Evolutionary conservation across 2,888 invertebrate genomes (phyloP), one percentile per base, ranked within the genome.

Genomic region (Parascotia fuliginaria): DNA sequence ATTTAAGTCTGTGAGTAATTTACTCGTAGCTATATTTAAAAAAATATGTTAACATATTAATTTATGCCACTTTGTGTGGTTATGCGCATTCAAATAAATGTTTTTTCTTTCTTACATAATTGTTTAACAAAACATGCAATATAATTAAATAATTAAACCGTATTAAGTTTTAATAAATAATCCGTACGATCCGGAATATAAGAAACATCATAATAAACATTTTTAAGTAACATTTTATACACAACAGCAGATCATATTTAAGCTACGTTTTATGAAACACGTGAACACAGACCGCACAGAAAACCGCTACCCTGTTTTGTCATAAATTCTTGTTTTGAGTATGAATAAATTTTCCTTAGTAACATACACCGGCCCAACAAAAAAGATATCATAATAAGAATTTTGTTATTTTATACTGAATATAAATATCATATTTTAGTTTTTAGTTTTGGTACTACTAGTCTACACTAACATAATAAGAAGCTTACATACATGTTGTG

Each of bases 261-360:
- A 24, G 9, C 16, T 11, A 12, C 34, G 42, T 44, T 54, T 45
- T 38, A 45, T 19, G n/a, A 28, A 51, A 51, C 19, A 13, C 32
- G 33, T 41, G 31, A 15, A 36, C 28, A 34, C 46, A 41, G 31
- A 24, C 29, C 31, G 27, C 11, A 12, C 19, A 15, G 5, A 39
- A 41, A 36, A 13, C 9, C 36, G 12, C 16, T 43, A 29, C 24
- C 16, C 15, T 19, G 31, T 16, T 31, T 34, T 42, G 9, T 33
- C 28, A 50, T 64, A 64, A 54, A 47, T 59, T 42, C 49, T 34
- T 47, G 34, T 42, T 54, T 46, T 34, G 37, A 40, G 7, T 12
- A 16, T 33, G 49, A 42, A 60, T 55, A 48, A 37, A 45, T 33
- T 38, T 40, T 19, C 38, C 42, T 45, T 27, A 39, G 33, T 1